Percentiles rank a stretch among this genome's conserved stretches.
Evolutionary conservation across 2,888 invertebrate species (phyloP).

Genomic region (Lymantria monacha): DNA sequence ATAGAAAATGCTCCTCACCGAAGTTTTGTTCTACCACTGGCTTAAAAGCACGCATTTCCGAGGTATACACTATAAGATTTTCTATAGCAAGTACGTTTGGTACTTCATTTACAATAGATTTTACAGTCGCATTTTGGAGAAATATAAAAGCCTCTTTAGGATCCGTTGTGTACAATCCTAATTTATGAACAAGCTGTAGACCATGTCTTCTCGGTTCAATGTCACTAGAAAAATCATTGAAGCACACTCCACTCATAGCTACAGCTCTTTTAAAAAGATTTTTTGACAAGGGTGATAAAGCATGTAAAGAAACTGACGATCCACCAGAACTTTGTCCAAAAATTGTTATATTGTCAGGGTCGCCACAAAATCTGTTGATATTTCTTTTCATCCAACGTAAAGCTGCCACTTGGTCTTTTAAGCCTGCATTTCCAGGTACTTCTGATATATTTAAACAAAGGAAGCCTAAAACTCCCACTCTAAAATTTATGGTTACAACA

Average conservation of each 20-base stretch:
- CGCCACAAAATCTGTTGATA: slow-evolving; percentile 1
- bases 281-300: not conserved
- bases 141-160: not conserved
- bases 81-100: not conserved
- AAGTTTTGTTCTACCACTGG: not conserved
- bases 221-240: not conserved
- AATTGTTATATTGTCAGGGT: slow-evolving; percentile 4
- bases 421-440: slow-evolving; percentile 64
- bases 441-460: slow-evolving; percentile 60
- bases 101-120: not conserved
- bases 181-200: not conserved
- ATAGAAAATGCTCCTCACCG: not conserved
- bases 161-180: not conserved
- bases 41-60: not conserved
- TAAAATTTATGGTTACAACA: slow-evolving; percentile 65
- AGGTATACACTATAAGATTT: not conserved
- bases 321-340: slow-evolving; percentile 7
- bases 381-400: slow-evolving; percentile 44
- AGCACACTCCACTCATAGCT: not conserved
- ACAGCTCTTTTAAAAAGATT: slow-evolving; percentile 1
- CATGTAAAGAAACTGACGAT: not conserved
- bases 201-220: not conserved
- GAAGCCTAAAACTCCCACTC: slow-evolving; percentile 63
- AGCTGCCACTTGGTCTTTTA: slow-evolving; percentile 64
- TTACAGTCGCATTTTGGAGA: not conserved